These are phyloP conservation scores for Dipodomys merriami DNA, from an alignment of 2,113 vertebrate species.

Conservation along the genomic window DNA sequence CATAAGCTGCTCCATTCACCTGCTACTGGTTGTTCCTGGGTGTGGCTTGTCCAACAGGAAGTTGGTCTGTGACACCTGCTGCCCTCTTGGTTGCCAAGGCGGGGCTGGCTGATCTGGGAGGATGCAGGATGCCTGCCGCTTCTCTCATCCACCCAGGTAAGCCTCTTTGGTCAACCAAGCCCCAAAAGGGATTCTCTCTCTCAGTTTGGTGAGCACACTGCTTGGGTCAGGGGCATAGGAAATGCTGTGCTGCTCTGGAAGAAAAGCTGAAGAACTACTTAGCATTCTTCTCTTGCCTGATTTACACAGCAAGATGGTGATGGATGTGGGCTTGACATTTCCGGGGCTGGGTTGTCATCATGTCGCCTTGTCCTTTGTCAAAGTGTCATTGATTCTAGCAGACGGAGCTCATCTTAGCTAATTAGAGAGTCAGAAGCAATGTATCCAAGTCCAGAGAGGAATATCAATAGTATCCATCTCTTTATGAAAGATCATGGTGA, in stretches of 20 bases:
- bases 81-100: neutral
- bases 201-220: neutral
- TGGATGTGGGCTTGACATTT: neutral
- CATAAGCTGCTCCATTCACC: neutral
- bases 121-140: neutral
- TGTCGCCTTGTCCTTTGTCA: neutral
- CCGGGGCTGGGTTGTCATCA: neutral
- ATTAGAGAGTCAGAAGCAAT: conserved; percentile 29
- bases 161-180: conserved; percentile 6
- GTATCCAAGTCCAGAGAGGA: neutral
- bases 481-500: neutral
- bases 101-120: neutral
- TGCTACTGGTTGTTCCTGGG: neutral
- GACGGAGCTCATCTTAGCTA: neutral
- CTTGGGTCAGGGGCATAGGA: neutral
- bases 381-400: neutral
- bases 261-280: neutral
- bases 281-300: neutral
- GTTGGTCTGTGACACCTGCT: neutral
- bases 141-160: neutral
- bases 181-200: neutral
- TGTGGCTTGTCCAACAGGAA: conserved; percentile 24
- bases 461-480: neutral
- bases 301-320: neutral
- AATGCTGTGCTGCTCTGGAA: neutral